Conservation (phyloP, 2,113 vertebrate genomes). For the Lamprologus ornatipinnis region DNA sequence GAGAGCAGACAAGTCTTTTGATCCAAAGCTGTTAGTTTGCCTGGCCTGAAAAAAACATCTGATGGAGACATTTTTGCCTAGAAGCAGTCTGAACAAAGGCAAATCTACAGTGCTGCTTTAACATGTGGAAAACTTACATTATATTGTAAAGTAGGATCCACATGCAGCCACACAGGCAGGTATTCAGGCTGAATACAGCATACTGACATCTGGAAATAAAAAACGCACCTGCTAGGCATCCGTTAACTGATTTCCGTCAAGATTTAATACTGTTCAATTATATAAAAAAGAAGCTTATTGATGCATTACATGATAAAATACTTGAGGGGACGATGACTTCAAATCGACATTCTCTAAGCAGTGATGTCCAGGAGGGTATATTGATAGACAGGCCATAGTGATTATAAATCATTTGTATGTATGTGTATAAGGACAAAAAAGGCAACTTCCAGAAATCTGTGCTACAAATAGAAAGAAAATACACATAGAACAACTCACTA, state of each 20-base stretch:
- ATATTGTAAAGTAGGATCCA: neutral
- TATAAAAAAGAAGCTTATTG: neutral
- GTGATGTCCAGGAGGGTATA: neutral
- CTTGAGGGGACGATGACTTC: neutral
- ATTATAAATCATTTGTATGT: neutral
- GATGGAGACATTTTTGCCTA: neutral
- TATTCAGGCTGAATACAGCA: neutral
- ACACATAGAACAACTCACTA: neutral
- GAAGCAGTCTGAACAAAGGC: neutral
- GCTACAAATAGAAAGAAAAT: neutral
- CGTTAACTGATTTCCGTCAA: neutral
- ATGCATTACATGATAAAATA: neutral
- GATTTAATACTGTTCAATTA: neutral
- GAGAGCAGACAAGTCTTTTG: neutral
- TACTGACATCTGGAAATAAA: neutral
- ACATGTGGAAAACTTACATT: neutral
- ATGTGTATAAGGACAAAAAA: neutral
- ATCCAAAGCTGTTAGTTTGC: conserved; percentile 14
- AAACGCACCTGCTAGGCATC: neutral
- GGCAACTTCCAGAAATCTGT: neutral
- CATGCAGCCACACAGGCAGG: neutral
- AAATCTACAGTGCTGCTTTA: neutral
- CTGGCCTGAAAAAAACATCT: neutral
- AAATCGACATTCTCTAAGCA: neutral
- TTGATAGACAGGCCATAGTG: neutral